Evolutionary conservation across 2,113 vertebrate genomes (phyloP), one percentile per base, ranked within the genome.

Genomic region (Caretta caretta): DNA sequence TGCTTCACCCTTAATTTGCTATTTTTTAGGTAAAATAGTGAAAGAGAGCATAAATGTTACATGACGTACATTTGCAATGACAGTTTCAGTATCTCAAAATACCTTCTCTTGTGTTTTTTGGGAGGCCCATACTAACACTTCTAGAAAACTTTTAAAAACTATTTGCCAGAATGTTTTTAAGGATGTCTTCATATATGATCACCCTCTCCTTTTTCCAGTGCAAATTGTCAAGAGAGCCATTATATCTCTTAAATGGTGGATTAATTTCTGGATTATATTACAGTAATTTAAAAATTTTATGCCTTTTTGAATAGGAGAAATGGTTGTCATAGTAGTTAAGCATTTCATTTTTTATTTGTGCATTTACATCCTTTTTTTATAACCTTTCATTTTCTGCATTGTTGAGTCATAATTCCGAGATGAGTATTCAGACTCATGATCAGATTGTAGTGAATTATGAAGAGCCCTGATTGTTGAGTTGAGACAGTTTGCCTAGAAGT

Each of bases 261-360:
- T 2, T 75, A 38, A 13, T 22, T 57, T 53, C 22, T 75, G 78
- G 83, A 12, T 84, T 3, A 0, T 35, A 0, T 85, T 12, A 20
- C 17, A 0, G 38, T 14, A 46, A 8, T 24, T 2, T 6, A 6
- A 38, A 46, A 31, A 0, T 0, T 22, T 6, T 0, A 0, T 57
- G 50, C 10, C 0, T 91, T 84, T 53, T 25, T 46, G 6, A 9
- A 0, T 8, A 25, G 57, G 3, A 50, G 84, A 48, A 75, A 46
- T 57, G 50, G 31, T 85, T 31, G 31, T 62, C 56, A 0, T 3
- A 25, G 54, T 1, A 69, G n/a, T 78, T 91, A 72, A 80, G 89
- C 0, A 0, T 24, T 85, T n/a, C 7, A 2, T 46, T 76, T 46
- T 42, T 25, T 25, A 10, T 88, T 59, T 27, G 1, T 8, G 0